Evolutionary conservation across 2,113 vertebrate species (phyloP), one percentile per base, ranked within the genome.

Genomic region (Indicator maculatus): DNA sequence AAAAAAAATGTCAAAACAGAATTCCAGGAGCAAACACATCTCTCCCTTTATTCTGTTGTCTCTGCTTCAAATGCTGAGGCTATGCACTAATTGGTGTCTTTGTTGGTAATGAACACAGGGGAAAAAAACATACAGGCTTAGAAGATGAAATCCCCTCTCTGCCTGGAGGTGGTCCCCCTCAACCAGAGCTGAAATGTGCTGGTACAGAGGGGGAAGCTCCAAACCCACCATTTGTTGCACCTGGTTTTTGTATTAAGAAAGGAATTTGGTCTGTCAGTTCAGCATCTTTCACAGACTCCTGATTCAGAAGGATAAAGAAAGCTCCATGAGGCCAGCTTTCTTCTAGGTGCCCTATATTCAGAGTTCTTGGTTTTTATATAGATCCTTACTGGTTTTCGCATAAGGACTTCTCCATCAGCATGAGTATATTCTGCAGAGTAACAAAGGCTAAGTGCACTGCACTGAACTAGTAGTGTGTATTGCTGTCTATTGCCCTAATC

Each of bases 1-100:
- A 96, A 96, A 97, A 95, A 97, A 96, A 98, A 44, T 90, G 96
- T 96, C 94, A 96, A 97, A 97, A 96, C 96, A 97, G 70, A 96
- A 96, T 95, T 96, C 96, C 94, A 96, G 93, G 96, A 97, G 95
- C 83, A 81, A 95, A 93, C 70, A 91, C 94, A 90, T 96, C 89
- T 96, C 94, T 83, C 66, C 76, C 79, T 96, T 94, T 86, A 86
- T 97, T 95, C 96, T 94, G 90, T 92, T 90, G 93, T 95, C 72
- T 87, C 45, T 93, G 89, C 41, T 91, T 90, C 73, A 90, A 90
- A 77, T 83, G 83, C 76, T 78, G 56, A 31, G 79, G 24, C 50
- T 77, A 63, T 88, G 91, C 93, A 97, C 94, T 98, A 98, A 98
- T 97, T 97, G 94, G 94, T 95, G 95, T 95, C 93, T 97, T 96